Conservation (phyloP, 2,797 vertebrate species). For the Eulemur rubriventer region DNA sequence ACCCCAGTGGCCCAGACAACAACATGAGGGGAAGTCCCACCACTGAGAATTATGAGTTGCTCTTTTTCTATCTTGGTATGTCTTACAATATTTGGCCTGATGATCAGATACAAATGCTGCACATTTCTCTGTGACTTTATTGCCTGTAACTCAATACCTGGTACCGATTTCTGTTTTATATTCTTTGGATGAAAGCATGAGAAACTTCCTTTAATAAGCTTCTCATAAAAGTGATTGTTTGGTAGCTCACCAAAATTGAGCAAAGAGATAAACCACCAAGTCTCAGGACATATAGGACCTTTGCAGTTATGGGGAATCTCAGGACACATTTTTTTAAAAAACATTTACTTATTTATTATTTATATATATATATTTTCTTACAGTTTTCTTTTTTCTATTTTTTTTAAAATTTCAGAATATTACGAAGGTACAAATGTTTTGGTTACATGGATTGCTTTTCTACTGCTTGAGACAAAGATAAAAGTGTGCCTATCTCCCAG, state of each 20-base stretch:
- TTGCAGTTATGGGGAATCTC: background rate
- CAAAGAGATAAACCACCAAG: background rate
- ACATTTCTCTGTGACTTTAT: background rate
- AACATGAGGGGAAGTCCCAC: background rate
- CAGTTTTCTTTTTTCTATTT: no score
- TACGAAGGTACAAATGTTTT: no score
- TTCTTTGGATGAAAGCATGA: background rate
- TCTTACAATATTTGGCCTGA: background rate
- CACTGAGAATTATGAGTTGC: background rate
- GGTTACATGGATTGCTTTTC: no score
- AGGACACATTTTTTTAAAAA: background rate
- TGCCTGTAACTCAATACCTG: background rate
- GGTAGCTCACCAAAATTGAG: background rate
- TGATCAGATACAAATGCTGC: background rate
- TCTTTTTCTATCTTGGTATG: background rate
- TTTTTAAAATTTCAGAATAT: no score
- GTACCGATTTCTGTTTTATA: background rate
- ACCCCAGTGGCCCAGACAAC: fast-evolving
- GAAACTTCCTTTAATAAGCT: background rate
- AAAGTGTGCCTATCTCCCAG: no score
- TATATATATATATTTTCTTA: no score
- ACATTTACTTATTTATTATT: no score
- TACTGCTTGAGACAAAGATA: no score
- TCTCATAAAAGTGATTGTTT: background rate
- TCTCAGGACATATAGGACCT: background rate